These are phyloP conservation scores for Daphoenositta chrysoptera DNA, from an alignment of 2,113 vertebrate genomes.

Conservation along the genomic window DNA sequence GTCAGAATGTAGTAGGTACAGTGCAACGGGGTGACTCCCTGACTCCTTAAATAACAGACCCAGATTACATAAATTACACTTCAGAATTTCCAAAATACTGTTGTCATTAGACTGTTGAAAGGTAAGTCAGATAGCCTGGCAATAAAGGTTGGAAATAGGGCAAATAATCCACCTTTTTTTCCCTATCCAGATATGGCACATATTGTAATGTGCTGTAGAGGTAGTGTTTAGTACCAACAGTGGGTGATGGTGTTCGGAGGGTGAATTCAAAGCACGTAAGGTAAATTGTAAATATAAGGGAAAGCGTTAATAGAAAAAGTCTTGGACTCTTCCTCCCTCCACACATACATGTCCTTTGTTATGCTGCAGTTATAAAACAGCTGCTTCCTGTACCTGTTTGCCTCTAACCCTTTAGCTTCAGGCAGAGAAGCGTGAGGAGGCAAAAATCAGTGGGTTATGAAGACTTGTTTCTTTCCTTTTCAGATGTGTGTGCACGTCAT, in stretches of 20 bases:
- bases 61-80: neutral
- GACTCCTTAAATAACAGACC: neutral
- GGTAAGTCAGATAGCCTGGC: neutral
- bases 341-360: accelerated
- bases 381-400: neutral
- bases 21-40: neutral
- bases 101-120: neutral
- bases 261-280: neutral
- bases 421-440: neutral
- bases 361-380: neutral
- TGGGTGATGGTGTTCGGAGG: neutral
- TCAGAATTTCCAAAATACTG: neutral
- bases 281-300: neutral
- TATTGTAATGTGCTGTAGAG: neutral
- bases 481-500: neutral
- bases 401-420: neutral
- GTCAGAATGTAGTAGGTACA: too few relatives aligned
- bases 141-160: neutral
- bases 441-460: neutral
- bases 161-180: neutral
- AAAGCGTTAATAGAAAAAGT: neutral
- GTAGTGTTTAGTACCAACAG: neutral
- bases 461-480: neutral
- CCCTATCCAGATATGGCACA: accelerated
- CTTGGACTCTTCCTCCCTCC: neutral